Base-by-base conservation (phyloP, 2,888 invertebrate species). In the Melinaea menophilus region DNA sequence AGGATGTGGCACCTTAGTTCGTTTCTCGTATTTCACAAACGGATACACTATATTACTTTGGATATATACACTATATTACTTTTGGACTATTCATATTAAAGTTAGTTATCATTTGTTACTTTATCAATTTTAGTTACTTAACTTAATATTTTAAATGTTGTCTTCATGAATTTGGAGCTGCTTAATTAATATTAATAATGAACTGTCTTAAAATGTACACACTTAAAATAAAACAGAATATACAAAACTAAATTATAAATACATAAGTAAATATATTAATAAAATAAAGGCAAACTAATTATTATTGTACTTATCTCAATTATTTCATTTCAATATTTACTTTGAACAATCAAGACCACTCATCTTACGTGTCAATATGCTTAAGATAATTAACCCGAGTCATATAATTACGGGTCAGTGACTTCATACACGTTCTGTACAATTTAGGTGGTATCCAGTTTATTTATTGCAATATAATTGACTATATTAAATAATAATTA, bases 351-450 rank as follows among this genome's bases (percentile, higher is more conserved):
- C 55, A 58, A 56, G 59, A 59, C 64, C 62, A 59, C 66, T 67
- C 64, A 67, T 67, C 60, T 67, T 67, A 65, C 67, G 62, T 51
- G 62, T 58, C 57, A 59, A 64, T 54, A 55, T 62, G 22, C 46
- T 56, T 58, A 47, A 62, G 60, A 56, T 65, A 67, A 64, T 65
- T 65, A 65, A 33, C 59, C 55, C 2, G 34, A 63, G 35, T 9
- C 60, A 13, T 55, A 48, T 61, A 67, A 59, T 67, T 33, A 56
- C 51, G 58, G 60, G 62, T 65, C 65, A 35, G 41, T 62, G 56
- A 59, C 62, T 37, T 64, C 47, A 47, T 9, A 37, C 2, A 41
- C 5, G 41, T 9, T 46, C 9, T 54, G 56, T 33, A 11, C n/a
- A 22, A 33, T 45, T 41, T 37, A 5, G 37, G 7, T 37, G 37